Percentiles rank a stretch among this genome's conserved stretches.
phyloP scores from a whole-genome alignment of 1,140 invertebrate species.

The Coenobita brevimanus region DNA sequence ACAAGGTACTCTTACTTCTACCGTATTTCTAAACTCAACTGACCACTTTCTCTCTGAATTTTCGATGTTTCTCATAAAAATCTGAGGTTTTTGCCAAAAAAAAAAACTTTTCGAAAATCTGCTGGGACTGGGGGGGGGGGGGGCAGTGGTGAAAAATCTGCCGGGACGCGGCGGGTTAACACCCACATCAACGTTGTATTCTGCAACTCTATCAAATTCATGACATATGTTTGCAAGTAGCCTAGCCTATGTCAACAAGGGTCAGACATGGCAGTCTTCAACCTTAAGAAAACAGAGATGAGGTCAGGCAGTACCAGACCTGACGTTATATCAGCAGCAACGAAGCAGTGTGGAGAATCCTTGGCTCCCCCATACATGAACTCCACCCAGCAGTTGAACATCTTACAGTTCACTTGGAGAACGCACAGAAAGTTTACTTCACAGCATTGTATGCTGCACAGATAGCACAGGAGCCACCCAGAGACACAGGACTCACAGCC shows the following conservation, averaged over 20 bases:
- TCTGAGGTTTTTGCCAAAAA: too few relatives aligned
- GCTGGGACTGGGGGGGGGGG: too few relatives aligned
- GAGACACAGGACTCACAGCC: not conserved
- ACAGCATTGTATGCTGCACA: not conserved
- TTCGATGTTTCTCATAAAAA: too few relatives aligned
- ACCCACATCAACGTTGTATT: conserved; percentile 7
- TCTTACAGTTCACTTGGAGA: conserved; percentile 71
- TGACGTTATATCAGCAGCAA: conserved; percentile 68
- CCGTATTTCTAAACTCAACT: too few relatives aligned
- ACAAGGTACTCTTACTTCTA: too few relatives aligned
- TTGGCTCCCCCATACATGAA: conserved; percentile 68
- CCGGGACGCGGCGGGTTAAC: too few relatives aligned
- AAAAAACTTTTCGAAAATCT: too few relatives aligned
- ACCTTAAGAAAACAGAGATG: conserved; percentile 43
- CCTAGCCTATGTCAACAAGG: conserved; percentile 24
- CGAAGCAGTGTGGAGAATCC: conserved; percentile 71
- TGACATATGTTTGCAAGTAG: conserved; percentile 16
- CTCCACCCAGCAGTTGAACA: conserved; percentile 66
- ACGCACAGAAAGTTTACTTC: not conserved
- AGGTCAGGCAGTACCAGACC: conserved; percentile 68
- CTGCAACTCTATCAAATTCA: not conserved
- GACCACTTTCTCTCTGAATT: too few relatives aligned
- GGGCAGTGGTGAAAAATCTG: too few relatives aligned
- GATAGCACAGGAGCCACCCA: not conserved
- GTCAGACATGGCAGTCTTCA: conserved; percentile 9